Evolutionary conservation across 2,113 vertebrate species (phyloP), one percentile per base, ranked within the genome.

Genomic region (Entelurus aequoreus): DNA sequence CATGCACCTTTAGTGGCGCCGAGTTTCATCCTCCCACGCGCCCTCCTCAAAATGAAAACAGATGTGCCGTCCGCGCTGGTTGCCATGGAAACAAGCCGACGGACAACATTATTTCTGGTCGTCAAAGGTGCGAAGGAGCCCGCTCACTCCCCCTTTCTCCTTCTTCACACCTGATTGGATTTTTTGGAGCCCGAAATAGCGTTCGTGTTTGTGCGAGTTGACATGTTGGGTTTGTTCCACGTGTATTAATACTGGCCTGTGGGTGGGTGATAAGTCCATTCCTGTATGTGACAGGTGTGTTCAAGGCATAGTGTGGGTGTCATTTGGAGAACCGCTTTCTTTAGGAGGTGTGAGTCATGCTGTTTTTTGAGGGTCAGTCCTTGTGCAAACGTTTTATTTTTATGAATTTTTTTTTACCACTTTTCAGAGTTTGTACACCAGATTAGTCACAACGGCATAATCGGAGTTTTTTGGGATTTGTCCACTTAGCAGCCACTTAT

Each of bases 71-170:
- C 68, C 40, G 46, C 16, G 10, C 55, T 65, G 77, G 81, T 85
- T 83, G 75, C 85, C 76, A 77, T 74, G 80, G 85, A 63, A 81
- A 80, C 82, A 6, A 21, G 37, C 63, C 46, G 42, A 28, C 3
- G 57, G 55, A 35, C 56, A 53, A 37, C 50, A 8, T 68, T 73
- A 63, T 55, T 14, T 62, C 67, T 55, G 56, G 48, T 53, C 16
- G 16, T 66, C 63, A 76, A 61, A 69, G 54, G 70, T 66, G 62
- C 66, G 53, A 69, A 65, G 35, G 55, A 59, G 44, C 48, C 9
- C 0, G 40, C 47, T 51, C 69, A 49, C 73, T 65, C 64, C n/a
- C n/a, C 63, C 12, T 12, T 61, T 38, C 48, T 56, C 42, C 12
- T 60, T 52, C 28, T 54, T 6, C 4, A 1, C 52, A n/a, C 35